Evolutionary conservation across 2,797 vertebrate genomes (phyloP).

Genomic region (Leontopithecus rosalia): DNA sequence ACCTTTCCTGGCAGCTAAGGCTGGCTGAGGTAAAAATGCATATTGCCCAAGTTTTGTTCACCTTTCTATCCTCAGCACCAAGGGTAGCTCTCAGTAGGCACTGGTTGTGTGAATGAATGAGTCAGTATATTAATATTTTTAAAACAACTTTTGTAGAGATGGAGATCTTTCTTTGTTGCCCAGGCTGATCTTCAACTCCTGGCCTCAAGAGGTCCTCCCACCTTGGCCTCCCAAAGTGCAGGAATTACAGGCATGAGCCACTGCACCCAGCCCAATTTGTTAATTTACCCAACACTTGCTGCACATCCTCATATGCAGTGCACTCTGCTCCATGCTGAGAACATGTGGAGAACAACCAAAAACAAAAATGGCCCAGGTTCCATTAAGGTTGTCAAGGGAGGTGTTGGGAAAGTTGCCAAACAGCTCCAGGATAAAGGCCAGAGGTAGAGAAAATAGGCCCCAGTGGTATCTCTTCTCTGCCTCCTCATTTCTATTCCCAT

Average conservation of each 20-base stretch:
- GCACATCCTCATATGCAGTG: background rate
- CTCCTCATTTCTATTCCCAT: background rate
- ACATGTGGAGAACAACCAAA: background rate
- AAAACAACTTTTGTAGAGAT: background rate
- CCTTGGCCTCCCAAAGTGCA: background rate
- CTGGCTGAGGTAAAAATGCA: background rate
- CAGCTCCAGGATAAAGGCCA: background rate
- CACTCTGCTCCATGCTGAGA: background rate
- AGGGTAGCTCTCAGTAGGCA: background rate
- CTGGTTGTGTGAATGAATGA: conserved; percentile 10
- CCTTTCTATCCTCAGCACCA: background rate
- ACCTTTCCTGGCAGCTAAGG: background rate
- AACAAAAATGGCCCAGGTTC: background rate
- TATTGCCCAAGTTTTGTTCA: background rate
- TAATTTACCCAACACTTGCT: background rate
- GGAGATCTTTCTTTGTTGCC: background rate
- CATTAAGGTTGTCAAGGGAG: background rate
- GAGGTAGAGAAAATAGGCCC: background rate
- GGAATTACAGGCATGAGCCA: background rate
- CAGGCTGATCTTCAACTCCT: background rate
- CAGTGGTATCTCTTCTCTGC: background rate
- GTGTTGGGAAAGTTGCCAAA: background rate
- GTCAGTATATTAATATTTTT: background rate
- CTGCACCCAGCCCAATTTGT: background rate
- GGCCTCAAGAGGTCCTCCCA: background rate